These are phyloP conservation scores for Ophioninae sp. DNA, from an alignment of 2,888 invertebrate genomes.

Conservation along the genomic window DNA sequence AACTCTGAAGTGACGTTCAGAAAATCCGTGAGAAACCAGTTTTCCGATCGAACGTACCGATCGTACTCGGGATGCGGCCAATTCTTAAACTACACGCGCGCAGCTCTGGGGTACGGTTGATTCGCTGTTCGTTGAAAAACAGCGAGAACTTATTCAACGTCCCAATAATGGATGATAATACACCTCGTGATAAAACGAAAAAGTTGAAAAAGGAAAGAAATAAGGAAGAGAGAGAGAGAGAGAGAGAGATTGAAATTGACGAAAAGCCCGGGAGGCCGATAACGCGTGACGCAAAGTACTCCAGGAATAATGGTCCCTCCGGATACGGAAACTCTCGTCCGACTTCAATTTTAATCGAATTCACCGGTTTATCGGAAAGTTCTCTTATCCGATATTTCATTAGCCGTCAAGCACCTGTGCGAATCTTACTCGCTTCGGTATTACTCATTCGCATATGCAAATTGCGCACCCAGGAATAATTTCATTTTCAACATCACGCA, in stretches of 20 bases:
- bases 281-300: slow-evolving; percentile 29
- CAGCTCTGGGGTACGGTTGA: too few relatives aligned
- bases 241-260: slow-evolving; percentile 18
- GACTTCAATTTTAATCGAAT: slow-evolving; percentile 28
- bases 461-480: not conserved
- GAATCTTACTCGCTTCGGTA: not conserved
- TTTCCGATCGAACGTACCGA: too few relatives aligned
- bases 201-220: too few relatives aligned
- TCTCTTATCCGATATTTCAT: not conserved
- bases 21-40: too few relatives aligned
- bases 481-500: not conserved
- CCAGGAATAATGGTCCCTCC: not conserved
- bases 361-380: slow-evolving; percentile 14
- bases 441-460: not conserved
- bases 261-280: slow-evolving; percentile 18
- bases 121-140: too few relatives aligned
- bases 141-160: too few relatives aligned
- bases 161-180: too few relatives aligned
- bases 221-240: not conserved
- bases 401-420: slow-evolving; percentile 4
- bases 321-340: not conserved
- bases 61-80: too few relatives aligned
- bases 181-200: too few relatives aligned
- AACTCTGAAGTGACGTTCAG: too few relatives aligned
- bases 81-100: too few relatives aligned